These are phyloP conservation scores for Anhinga rufa DNA, from an alignment of 2,113 vertebrate genomes.

Conservation along the genomic window DNA sequence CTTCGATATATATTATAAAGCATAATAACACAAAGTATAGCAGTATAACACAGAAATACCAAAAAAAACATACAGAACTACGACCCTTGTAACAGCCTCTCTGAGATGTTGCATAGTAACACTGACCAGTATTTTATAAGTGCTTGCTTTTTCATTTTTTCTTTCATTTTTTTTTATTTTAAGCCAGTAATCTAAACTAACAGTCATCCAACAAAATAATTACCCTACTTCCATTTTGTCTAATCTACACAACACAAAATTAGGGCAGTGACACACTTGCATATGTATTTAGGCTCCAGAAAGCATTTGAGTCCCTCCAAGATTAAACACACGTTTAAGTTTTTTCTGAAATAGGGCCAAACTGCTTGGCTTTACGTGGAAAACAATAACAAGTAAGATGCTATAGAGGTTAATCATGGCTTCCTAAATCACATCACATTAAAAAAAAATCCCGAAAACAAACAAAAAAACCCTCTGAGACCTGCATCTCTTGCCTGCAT, in stretches of 20 bases:
- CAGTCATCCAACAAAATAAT: not conserved
- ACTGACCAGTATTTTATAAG: not conserved
- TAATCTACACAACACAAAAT: not conserved
- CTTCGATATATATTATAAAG: not conserved
- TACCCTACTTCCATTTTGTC: not conserved
- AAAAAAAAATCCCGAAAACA: no score
- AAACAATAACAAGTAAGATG: not conserved
- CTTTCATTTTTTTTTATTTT: not conserved
- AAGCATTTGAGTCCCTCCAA: not conserved
- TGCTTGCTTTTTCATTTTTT: not conserved
- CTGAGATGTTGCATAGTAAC: not conserved
- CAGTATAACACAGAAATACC: not conserved
- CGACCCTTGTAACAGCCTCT: not conserved
- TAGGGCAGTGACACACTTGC: not conserved
- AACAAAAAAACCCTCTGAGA: no score
- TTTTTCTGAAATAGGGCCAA: not conserved
- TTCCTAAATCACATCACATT: not conserved
- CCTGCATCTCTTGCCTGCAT: not conserved
- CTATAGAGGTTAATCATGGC: not conserved
- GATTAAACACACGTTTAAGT: not conserved
- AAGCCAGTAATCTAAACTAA: not conserved
- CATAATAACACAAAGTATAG: fast-evolving
- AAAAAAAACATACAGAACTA: fast-evolving
- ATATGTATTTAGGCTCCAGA: not conserved
- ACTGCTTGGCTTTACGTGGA: not conserved